Base-by-base conservation (phyloP, 1,140 invertebrate genomes). In the Temnothorax curvispinosus region DNA sequence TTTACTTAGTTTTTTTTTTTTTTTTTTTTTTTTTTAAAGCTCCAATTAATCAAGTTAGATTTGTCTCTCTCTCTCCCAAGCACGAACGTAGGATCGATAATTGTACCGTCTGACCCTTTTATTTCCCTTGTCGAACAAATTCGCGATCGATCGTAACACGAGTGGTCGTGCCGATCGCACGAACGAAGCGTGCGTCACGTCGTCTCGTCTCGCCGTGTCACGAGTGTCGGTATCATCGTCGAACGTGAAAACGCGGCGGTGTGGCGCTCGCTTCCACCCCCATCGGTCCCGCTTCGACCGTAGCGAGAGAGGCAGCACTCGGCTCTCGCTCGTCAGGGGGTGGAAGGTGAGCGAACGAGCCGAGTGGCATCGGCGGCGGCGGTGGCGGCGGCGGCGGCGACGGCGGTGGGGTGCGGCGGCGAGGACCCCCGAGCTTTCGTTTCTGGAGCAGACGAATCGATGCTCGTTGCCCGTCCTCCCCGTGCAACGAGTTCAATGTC, bases 401-500 rank as follows among this genome's bases (percentile, higher is more conserved):
- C 60, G 87, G 75, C 38, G 65, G 85, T 76, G 88, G 88, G 90
- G 89, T 81, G 89, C 87, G 89, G 87, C 75, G 86, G 86, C 75
- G 88, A 88, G 71, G 54, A 69, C 54, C 64, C 52, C 38, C 80
- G 80, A 86, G 89, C 75, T 91, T 91, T 91, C 92, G 92, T 94
- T 94, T 94, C 93, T 94, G 89, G 93, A 93, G 93, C 93, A 94
- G 94, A 93, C 94, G 91, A 94, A 94, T 94, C 94, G 93, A 94
- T 94, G 93, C 92, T 87, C 90, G 90, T 86, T 88, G 89, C 91
- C 89, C 89, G 81, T 88, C 89, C 90, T 87, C 91, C 92, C 87
- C 92, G 62, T 94, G 92, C 93, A 94, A 92, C 92, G 94, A 94
- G 94, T 94, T 94, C 94, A 94, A 94, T 94, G 94, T 94, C 94